Base-by-base conservation (phyloP, 1,140 invertebrate genomes). In the Ips nitidus region DNA sequence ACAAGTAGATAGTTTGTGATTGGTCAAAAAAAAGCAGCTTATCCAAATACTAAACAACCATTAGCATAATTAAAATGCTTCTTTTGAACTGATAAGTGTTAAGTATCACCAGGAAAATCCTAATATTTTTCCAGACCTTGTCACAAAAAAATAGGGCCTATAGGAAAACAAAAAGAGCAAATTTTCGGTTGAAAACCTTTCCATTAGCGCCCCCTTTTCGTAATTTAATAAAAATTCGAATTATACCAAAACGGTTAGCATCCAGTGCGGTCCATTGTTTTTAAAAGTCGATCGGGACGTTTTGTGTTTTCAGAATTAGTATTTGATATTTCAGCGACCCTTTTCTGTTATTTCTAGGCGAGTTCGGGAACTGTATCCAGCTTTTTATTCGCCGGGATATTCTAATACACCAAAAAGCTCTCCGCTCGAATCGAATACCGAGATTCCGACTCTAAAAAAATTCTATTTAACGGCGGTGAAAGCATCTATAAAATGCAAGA, bases 271-370 rank as follows among this genome's bases (percentile, higher is more conserved):
- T 22, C 22, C 45, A 8, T 50, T 50, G 45, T 50, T 50, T 50
- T 50, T 50, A 50, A 6, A 50, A 50, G 45, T 50, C 45, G 45
- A 50, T 50, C 7, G 45, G 22, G 22, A 50, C 6, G 45, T 50
- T 22, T 6, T 50, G 45, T 50, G 45, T 6, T 50, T 50, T 50
- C 22, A 6, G 45, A 50, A 50, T 50, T 50, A 50, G 45, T 62
- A 50, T 66, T 66, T 66, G 64, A 66, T 66, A 66, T 66, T 66
- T 55, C 53, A 66, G 41, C 64, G 41, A 42, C 52, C 53, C 53
- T 57, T 58, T 66, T 58, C 38, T 66, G 64, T 58, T 66, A 66
- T 66, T 66, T 66, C 55, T 66, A 43, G 64, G 36, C 55, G 41
- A 56, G 8, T n/a, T 57, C 52, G 52, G 5, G 37, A 66, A 57